A percentile compares a stretch with the other conserved stretches of the same genome.
phyloP scores from a whole-genome alignment of 2,113 vertebrate genomes.

The Athene cunicularia region DNA sequence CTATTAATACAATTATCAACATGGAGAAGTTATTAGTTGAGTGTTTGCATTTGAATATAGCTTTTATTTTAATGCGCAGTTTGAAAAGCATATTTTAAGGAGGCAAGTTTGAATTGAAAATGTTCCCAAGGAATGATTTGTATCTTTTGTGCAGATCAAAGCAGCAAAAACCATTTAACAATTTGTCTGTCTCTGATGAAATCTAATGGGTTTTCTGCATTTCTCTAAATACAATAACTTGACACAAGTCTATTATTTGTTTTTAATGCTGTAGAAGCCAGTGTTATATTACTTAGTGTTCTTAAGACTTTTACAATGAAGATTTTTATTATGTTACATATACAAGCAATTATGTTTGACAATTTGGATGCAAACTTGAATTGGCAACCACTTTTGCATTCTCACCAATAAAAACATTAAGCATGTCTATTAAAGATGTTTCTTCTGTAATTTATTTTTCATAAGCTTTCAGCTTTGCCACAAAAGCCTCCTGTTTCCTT shows the following conservation, averaged over 20 bases:
- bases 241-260: constrained; percentile 63
- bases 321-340: constrained; percentile 54
- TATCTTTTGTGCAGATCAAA: constrained; percentile 64
- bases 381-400: constrained; percentile 51
- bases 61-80: constrained; percentile 62
- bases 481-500: constrained; percentile 28
- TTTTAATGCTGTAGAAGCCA: constrained; percentile 65
- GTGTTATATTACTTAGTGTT: constrained; percentile 42
- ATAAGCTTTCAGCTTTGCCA: constrained; percentile 23
- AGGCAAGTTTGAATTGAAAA: constrained; percentile 44
- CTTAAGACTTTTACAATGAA: constrained; percentile 56
- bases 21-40: constrained; percentile 37
- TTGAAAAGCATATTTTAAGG: constrained; percentile 65
- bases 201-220: constrained; percentile 63
- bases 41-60: constrained; percentile 48
- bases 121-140: constrained; percentile 46
- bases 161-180: constrained; percentile 56
- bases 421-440: constrained; percentile 54
- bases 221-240: constrained; percentile 60
- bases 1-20: constrained; percentile 67
- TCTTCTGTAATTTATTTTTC: constrained; percentile 57
- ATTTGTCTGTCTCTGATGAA: constrained; percentile 66
- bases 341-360: constrained; percentile 67
- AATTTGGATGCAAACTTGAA: constrained; percentile 53
- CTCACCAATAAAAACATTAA: constrained; percentile 63